phyloP scores from a whole-genome alignment of 2,888 invertebrate species.

The Lissocephala sabroskyi region DNA sequence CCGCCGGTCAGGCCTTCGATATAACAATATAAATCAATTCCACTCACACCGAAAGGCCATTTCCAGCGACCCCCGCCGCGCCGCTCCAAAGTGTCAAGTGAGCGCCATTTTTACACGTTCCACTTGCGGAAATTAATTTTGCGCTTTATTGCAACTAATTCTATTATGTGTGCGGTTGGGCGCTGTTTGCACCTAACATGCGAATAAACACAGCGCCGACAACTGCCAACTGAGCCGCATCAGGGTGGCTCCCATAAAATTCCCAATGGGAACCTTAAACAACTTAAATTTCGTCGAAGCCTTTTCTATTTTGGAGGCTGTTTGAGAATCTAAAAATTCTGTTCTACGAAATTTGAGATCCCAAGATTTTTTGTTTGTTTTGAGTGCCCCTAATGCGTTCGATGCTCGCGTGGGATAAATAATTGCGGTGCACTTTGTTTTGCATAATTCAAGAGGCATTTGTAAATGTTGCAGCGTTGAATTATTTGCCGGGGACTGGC shows the following conservation, averaged over 20 bases:
- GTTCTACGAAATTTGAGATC: too few relatives aligned
- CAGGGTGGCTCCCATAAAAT: too few relatives aligned
- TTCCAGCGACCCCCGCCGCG: too few relatives aligned
- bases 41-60: too few relatives aligned
- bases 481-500: background rate
- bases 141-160: constrained; percentile 60
- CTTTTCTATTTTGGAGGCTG: too few relatives aligned
- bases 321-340: too few relatives aligned
- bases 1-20: too few relatives aligned
- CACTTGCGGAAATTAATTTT: constrained; percentile 56
- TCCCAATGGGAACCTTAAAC: too few relatives aligned
- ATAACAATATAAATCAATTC: constrained; percentile 23
- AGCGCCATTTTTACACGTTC: background rate
- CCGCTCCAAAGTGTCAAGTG: constrained; percentile 3
- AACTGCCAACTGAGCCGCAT: too few relatives aligned
- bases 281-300: too few relatives aligned
- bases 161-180: constrained; percentile 37
- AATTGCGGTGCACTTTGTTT: background rate
- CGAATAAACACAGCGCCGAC: too few relatives aligned
- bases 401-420: constrained; percentile 7
- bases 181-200: background rate
- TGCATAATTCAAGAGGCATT: constrained; percentile 26
- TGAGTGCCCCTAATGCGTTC: background rate
- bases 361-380: background rate
- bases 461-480: constrained; percentile 21